Conservation (phyloP, 2,888 invertebrate genomes). For the Seladonia tumulorum region DNA sequence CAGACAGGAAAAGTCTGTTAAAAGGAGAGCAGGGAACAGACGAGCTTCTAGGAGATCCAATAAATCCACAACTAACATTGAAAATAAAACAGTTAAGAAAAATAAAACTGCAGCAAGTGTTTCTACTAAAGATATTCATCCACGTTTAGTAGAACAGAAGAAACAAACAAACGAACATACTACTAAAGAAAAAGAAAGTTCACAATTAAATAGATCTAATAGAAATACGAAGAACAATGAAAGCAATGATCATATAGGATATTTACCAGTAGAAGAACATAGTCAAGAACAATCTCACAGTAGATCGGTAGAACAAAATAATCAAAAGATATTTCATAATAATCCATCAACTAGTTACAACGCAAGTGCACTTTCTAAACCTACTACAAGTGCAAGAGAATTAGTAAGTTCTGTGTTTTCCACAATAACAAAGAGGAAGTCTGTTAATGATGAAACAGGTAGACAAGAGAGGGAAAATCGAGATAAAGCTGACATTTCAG, state of each 20-base stretch:
- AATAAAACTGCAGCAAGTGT: conserved; percentile 11
- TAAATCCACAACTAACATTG: conserved; percentile 39
- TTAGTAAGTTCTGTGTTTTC: conserved; percentile 49
- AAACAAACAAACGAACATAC: neutral
- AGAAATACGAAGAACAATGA: neutral
- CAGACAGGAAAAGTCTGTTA: conserved; percentile 39
- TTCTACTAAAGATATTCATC: neutral
- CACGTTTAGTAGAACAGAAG: conserved; percentile 23
- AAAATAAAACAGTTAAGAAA: conserved; percentile 25
- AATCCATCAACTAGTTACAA: conserved; percentile 10
- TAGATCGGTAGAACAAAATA: neutral
- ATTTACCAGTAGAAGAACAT: neutral
- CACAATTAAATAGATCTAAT: neutral
- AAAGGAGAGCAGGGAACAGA: conserved; percentile 22
- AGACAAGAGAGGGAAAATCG: conserved; percentile 52
- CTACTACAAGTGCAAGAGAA: conserved; percentile 23
- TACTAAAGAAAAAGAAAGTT: neutral
- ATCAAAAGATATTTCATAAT: neutral
- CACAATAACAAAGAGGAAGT: conserved; percentile 55
- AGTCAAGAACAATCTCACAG: neutral
- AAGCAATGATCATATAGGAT: neutral
- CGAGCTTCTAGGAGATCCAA: conserved; percentile 14
- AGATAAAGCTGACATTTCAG: conserved; percentile 43
- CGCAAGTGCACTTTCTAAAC: neutral
- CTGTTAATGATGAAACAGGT: conserved; percentile 57